Base-by-base conservation (phyloP, 2,888 invertebrate genomes). In the Ernsta delagoae region DNA sequence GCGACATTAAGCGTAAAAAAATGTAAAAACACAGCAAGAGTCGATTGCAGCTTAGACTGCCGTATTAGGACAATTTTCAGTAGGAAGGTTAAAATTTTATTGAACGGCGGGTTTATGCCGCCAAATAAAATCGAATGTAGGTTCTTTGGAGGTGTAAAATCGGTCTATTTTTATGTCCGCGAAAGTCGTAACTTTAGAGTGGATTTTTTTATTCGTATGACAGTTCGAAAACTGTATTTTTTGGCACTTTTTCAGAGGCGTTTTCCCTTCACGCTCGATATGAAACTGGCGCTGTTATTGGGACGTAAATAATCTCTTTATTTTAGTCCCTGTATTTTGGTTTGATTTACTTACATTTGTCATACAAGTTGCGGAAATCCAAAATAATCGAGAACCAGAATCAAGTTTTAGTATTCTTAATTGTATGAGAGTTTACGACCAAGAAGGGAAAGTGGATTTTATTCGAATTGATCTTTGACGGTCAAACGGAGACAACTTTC, bases 141-240 rank as follows among this genome's bases (percentile, higher is more conserved):
- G 81, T 83, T 79, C 83, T 84, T 82, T 84, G 76, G 84, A 90
- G 87, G 89, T 90, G 91, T 88, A 85, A 89, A 90, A 89, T 88
- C 83, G 83, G 84, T 87, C 86, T 86, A 88, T 88, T 91, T 90
- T 92, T 90, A 88, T 85, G 84, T 83, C 81, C 79, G 81, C 77
- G 77, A 79, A 77, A 77, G 84, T 85, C 83, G 87, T 92, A 88
- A 89, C 83, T 82, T 83, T 80, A 80, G 79, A 87, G 83, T 87
- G 83, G 85, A 82, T 84, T 88, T 90, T 81, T 86, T 89, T 90
- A 91, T 90, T 87, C 74, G 82, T 76, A 80, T 78, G 85, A 83
- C 86, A 87, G 80, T 87, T 88, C 83, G 81, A 78, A 79, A 84
- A 84, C 81, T 82, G 85, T 83, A 79, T 80, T 79, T 78, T 70